Evolutionary conservation across 2,113 vertebrate species (phyloP).

Genomic region (Agapornis roseicollis): DNA sequence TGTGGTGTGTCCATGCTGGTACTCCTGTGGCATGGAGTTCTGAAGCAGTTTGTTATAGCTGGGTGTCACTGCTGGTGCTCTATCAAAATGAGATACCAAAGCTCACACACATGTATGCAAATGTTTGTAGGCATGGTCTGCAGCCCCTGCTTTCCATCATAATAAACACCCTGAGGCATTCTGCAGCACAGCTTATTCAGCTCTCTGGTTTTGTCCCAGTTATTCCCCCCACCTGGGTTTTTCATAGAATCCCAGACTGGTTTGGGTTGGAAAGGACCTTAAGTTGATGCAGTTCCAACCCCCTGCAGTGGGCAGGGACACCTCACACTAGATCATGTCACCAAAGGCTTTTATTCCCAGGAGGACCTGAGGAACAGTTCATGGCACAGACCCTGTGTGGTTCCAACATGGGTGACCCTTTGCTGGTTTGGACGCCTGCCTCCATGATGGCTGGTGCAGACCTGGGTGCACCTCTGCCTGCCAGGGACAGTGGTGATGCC

Average conservation of each 20-base stretch:
- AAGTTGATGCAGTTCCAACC: not conserved
- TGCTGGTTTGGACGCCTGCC: not conserved
- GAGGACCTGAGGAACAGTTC: not conserved
- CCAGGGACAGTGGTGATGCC: not conserved
- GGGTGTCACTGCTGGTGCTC: not conserved
- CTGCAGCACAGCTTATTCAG: not conserved
- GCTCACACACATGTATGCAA: not conserved
- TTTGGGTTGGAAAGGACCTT: not conserved
- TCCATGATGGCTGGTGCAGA: not conserved
- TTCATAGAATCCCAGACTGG: not conserved
- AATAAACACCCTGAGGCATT: not conserved
- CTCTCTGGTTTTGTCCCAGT: not conserved
- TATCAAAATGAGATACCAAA: not conserved
- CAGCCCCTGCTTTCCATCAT: not conserved
- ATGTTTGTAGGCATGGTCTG: not conserved
- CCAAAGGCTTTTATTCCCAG: not conserved
- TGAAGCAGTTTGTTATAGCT: not conserved
- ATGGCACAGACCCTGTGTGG: not conserved
- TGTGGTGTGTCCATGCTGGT: rapidly evolving
- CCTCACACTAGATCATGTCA: not conserved
- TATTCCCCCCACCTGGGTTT: not conserved
- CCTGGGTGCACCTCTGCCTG: not conserved
- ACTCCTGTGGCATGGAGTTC: not conserved
- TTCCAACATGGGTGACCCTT: not conserved
- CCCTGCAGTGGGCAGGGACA: not conserved